Base-by-base conservation (phyloP, 2,888 invertebrate genomes). In the Galerucella calmariensis region DNA sequence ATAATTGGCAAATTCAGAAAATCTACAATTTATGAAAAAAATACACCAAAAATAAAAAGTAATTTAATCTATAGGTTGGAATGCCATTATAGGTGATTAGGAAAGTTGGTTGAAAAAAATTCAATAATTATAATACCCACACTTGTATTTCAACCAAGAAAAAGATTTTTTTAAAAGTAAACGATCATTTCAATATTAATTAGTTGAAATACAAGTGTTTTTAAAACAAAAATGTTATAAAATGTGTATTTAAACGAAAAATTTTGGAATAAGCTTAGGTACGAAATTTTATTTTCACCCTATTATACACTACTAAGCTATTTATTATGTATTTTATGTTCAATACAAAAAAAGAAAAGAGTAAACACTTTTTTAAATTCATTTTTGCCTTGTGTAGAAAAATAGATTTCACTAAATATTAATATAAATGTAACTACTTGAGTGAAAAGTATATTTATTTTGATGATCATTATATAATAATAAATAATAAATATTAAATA, bases 1-100 rank as follows among this genome's bases (percentile, higher is more conserved):
- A 79, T 74, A 76, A 77, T 81, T 80, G 81, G 81, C 80, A 81
- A 79, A 78, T 71, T 76, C 74, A 75, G 78, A 76, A 80, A 80
- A 78, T 74, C 80, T 78, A 75, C 80, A 71, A 79, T 80, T 80
- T 75, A 72, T 80, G 78, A 80, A 77, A 72, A 77, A 75, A 76
- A 78, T 76, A 79, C 79, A 79, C 79, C 79, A 79, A 79, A 77
- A 76, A 74, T 75, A 78, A 77, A 61, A 77, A 77, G 73, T 73
- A 79, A 75, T 77, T 73, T 74, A 68, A 75, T 75, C 69, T 74
- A 75, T 78, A 78, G 75, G 69, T 65, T 63, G 74, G 74, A 72
- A 58, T 69, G 73, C 65, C 20, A 71, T 10, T 48, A 48, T 75
- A 73, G 77, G 67, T 41, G 71, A 70, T 72, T 77, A 78, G 75